phyloP scores from a whole-genome alignment of 2,113 vertebrate genomes.

The Odobenus rosmarus region DNA sequence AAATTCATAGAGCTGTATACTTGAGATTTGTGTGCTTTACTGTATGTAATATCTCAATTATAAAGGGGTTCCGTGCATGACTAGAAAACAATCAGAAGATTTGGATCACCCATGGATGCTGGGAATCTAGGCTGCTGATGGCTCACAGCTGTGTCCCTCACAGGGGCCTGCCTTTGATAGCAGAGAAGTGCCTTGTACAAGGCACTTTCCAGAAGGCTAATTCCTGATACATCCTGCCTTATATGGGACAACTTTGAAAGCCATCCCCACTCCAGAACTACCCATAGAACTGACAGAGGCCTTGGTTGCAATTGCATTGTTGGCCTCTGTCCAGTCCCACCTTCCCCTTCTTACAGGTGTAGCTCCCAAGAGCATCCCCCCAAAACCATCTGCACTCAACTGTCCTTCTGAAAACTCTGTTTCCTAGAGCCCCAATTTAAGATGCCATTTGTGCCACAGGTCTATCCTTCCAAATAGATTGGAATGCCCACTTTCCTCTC shows the following conservation, averaged over 20 bases:
- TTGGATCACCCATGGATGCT: neutral
- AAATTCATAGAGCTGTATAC: neutral
- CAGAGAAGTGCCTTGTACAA: neutral
- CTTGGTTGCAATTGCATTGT: neutral
- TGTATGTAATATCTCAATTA: neutral
- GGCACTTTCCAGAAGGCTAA: neutral
- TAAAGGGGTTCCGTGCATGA: neutral
- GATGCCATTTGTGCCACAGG: slow-evolving; percentile 81
- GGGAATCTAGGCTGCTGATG: neutral
- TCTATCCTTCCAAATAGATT: slow-evolving; percentile 87
- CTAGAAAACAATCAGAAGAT: neutral
- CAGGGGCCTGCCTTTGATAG: neutral
- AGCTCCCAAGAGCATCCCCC: neutral
- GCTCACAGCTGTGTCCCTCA: neutral
- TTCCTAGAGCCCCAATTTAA: neutral
- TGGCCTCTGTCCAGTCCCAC: neutral
- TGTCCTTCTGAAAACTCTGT: neutral
- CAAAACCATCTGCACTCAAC: neutral
- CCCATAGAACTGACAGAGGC: neutral
- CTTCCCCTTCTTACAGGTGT: neutral
- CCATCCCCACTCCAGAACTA: neutral
- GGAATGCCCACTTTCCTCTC: slow-evolving; percentile 86
- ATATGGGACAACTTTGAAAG: neutral
- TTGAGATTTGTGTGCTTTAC: neutral
- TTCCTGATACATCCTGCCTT: neutral